Evolutionary conservation across 2,113 vertebrate species (phyloP).

Genomic region (Seriola rivoliana): DNA sequence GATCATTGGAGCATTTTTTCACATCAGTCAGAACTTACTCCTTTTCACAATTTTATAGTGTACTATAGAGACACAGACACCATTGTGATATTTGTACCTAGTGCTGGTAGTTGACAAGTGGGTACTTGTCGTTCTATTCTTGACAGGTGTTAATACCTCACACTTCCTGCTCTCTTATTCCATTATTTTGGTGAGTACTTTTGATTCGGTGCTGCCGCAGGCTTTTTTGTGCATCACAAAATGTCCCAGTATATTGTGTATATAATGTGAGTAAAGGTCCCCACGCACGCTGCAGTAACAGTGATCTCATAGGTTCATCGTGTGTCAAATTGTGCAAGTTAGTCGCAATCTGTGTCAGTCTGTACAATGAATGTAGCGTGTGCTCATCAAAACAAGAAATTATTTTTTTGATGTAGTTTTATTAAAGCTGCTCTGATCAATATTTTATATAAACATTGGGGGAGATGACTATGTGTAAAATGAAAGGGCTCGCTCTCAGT

Average conservation of each 20-base stretch:
- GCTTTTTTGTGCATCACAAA: not conserved
- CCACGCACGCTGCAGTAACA: not conserved
- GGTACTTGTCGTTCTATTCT: constrained; percentile 43
- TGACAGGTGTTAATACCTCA: constrained; percentile 53
- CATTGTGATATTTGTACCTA: constrained; percentile 50
- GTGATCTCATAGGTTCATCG: not conserved
- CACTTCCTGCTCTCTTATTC: constrained; percentile 2
- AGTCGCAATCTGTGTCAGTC: not conserved
- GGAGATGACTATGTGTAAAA: too few relatives aligned
- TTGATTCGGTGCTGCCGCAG: not conserved
- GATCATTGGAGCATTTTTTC: constrained; percentile 67
- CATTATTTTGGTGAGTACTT: constrained; percentile 18
- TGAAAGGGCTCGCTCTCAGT: too few relatives aligned
- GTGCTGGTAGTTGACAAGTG: constrained; percentile 46
- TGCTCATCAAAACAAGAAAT: too few relatives aligned
- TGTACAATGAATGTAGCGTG: not conserved
- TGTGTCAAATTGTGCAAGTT: not conserved
- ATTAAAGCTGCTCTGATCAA: not conserved
- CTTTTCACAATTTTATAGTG: constrained; percentile 54
- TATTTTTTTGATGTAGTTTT: too few relatives aligned
- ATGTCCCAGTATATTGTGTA: not conserved
- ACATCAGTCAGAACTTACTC: constrained; percentile 63
- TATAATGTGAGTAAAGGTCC: not conserved
- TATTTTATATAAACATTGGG: not conserved
- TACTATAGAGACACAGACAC: constrained; percentile 45